Evolutionary conservation across 2,888 invertebrate species (phyloP), one percentile per base, ranked within the genome.

Genomic region (Lithophane ornitopus): DNA sequence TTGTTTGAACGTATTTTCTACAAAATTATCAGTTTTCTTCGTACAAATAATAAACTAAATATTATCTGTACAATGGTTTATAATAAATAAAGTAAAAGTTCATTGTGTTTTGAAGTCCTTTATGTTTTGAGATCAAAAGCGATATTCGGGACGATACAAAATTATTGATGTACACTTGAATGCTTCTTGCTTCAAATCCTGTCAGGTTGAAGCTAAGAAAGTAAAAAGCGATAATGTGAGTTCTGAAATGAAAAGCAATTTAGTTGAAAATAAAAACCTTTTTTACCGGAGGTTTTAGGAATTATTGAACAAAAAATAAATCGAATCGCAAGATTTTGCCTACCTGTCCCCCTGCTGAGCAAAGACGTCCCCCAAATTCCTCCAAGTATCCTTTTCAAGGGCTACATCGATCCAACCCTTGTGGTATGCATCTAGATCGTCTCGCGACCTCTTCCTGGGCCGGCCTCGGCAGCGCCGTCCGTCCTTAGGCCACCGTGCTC

Each of bases 1-100:
- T 58, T 65, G 46, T 75, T 66, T 41, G 19, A 65, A 56, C 41
- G 46, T 76, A 49, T 58, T 49, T 39, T 75, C 19, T 56, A 63
- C 28, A n/a, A 74, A 28, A 65, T 76, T 28, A 41, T 66, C 56
- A 49, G 22, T 49, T 56, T 39, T 49, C n/a, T 39, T 11, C 22
- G 22, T 52, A 76, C 63, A 76, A 75, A 34, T 34, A 34, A 34
- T n/a, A n/a, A n/a, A n/a, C n/a, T n/a, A n/a, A n/a, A n/a, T n/a
- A n/a, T n/a, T n/a, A n/a, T n/a, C n/a, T n/a, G 22, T 52, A 76
- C 63, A 76, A 75, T 76, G 46, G 39, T 39, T 19, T n/a, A n/a
- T n/a, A n/a, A 19, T 49, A 49, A 76, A 66, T 76, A 41, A 66
- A 14, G 49, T 41, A 52, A 76, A 66, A 76, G 28, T 66, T 66